A percentile compares a stretch with the other conserved stretches of the same genome.
Evolutionary conservation across 2,113 vertebrate genomes (phyloP).

Genomic region (Prunella himalayana): DNA sequence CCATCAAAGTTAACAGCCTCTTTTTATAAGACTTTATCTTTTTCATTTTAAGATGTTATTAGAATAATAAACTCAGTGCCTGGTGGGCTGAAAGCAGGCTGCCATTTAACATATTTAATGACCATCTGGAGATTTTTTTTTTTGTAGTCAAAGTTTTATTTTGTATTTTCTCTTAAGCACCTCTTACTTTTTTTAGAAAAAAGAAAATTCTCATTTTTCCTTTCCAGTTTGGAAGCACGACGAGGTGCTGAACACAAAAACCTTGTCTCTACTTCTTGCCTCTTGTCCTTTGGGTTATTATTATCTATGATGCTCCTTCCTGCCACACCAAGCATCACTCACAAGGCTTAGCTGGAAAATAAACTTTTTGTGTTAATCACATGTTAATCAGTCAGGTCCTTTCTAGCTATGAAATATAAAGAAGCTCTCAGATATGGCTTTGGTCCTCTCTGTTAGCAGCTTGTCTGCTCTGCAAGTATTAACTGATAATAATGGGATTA

Average conservation of each 20-base stretch:
- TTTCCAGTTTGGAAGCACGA: neutral
- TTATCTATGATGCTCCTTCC: neutral
- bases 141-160: constrained; percentile 38
- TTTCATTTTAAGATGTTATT: constrained; percentile 62
- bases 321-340: rapidly evolving
- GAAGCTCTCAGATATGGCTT: neutral
- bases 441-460: neutral
- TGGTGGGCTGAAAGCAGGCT: constrained; percentile 34
- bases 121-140: constrained; percentile 39
- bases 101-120: constrained; percentile 53
- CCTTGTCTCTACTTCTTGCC: neutral
- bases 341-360: rapidly evolving
- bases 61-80: constrained; percentile 53
- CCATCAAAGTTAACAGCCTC: constrained; percentile 50
- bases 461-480: neutral
- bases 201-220: neutral
- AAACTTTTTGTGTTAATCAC: neutral
- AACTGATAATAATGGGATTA: neutral
- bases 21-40: constrained; percentile 55
- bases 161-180: constrained; percentile 37
- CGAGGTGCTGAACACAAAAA: neutral
- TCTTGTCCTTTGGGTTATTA: neutral
- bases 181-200: neutral
- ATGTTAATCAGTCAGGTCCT: too few relatives aligned
- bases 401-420: neutral